Base-by-base conservation (phyloP, 2,113 vertebrate species). In the Melanocharis versteri region DNA sequence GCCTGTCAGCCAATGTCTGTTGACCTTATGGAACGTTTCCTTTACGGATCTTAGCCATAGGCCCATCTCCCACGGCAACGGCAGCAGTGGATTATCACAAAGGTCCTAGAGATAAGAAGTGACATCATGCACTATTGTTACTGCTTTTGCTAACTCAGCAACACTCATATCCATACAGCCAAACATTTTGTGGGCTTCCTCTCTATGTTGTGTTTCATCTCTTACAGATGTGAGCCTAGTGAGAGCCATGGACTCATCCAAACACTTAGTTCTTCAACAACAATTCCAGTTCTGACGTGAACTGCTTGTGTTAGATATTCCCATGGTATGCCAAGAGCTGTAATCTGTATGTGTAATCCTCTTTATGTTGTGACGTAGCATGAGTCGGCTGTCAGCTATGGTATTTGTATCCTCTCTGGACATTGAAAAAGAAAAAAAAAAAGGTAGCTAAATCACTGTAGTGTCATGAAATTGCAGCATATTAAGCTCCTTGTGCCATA, bases 271-370 rank as follows among this genome's bases (percentile, higher is more conserved):
- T 70, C 37, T 40, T 65, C 47, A 79, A 20, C 9, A 89, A 27
- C 23, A 50, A 16, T 53, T 79, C 61, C 58, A 58, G 60, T 53
- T 93, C 62, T 50, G 68, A 82, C 65, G 58, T 15, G 77, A 88
- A 79, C 31, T 82, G 54, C 45, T 64, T 31, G 18, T 42, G 39
- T 75, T 64, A 69, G 47, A 35, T 64, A 80, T 88, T 77, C 65
- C 26, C 40, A 47, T 24, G 27, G 30, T 57, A 72, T 1, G 1
- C 23, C 27, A 75, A 37, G 7, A 90, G 65, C 47, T 80, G 76
- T 85, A 77, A 94, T 95, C 88, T 80, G 35, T 62, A 31, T 2
- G 7, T 33, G 72, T 77, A 90, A 96, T 93, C 91, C 64, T 90
- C 87, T 93, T 94, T 87, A 26, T 5, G 10, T 45, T 48, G 50